phyloP scores from a whole-genome alignment of 2,797 vertebrate species.

The Mormyrops boulengeri region DNA sequence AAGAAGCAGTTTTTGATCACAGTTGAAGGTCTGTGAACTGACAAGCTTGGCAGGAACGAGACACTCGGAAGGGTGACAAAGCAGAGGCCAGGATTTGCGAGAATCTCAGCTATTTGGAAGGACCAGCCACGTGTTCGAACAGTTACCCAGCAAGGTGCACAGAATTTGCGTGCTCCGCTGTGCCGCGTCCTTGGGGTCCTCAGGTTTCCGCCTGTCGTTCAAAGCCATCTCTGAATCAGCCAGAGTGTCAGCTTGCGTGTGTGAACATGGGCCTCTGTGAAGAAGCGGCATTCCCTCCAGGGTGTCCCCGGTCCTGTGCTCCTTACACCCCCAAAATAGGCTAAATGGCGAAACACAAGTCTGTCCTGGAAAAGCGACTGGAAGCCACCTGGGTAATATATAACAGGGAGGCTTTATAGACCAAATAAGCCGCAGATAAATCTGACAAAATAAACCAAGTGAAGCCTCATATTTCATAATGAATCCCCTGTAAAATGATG shows the following conservation, averaged over 20 bases:
- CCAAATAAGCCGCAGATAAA: background rate
- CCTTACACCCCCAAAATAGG: background rate
- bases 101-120: background rate
- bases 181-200: background rate
- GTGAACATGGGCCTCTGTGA: background rate
- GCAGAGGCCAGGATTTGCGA: background rate
- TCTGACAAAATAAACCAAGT: background rate
- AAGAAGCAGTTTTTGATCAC: background rate
- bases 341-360: background rate
- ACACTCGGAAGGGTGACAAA: background rate
- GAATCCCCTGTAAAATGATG: background rate
- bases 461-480: background rate
- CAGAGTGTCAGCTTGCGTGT: background rate
- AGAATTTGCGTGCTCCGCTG: background rate
- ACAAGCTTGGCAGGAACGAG: background rate
- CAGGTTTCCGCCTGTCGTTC: background rate
- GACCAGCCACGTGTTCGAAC: background rate
- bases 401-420: background rate
- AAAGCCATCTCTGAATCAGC: background rate
- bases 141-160: background rate
- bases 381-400: background rate
- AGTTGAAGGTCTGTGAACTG: background rate
- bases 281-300: background rate
- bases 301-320: background rate
- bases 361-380: background rate